These are phyloP conservation scores for Syndactyla subalaris DNA, from an alignment of 2,797 vertebrate species.

Conservation along the genomic window DNA sequence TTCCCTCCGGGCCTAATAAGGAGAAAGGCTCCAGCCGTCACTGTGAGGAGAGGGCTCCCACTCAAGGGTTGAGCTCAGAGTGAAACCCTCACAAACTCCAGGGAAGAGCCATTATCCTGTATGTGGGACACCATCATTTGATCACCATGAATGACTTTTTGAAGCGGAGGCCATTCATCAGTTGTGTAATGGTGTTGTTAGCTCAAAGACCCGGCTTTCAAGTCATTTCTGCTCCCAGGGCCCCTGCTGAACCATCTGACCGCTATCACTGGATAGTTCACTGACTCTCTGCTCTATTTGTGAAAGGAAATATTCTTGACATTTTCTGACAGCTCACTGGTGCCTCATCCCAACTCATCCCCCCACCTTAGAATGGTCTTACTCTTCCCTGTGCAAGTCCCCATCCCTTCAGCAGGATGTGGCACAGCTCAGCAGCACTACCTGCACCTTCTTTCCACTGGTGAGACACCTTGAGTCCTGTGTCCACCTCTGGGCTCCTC, in stretches of 20 bases:
- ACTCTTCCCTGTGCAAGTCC: not conserved
- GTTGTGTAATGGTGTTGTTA: not conserved
- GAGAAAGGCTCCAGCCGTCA: conserved; percentile 27
- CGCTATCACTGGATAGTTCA: not conserved
- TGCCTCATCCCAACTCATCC: not conserved
- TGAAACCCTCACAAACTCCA: not conserved
- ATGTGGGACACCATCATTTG: not conserved
- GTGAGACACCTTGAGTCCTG: not conserved
- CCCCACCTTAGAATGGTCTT: not conserved
- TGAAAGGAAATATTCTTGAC: not conserved
- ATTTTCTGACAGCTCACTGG: not conserved
- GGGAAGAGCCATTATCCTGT: not conserved
- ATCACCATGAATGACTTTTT: conserved; percentile 28
- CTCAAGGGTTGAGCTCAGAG: not conserved
- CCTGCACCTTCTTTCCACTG: not conserved
- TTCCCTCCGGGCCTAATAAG: conserved; percentile 35
- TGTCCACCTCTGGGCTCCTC: not conserved
- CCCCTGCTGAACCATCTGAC: conserved; percentile 1
- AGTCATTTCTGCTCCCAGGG: conserved; percentile 5
- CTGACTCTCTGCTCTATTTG: not conserved
- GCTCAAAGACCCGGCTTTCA: conserved; percentile 28
- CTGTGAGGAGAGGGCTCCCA: not conserved
- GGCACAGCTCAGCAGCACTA: not conserved
- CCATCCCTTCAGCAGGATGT: not conserved
- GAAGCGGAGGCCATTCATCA: conserved; percentile 30